Conservation (phyloP, 2,888 invertebrate species). For the Poecilus cupreus region DNA sequence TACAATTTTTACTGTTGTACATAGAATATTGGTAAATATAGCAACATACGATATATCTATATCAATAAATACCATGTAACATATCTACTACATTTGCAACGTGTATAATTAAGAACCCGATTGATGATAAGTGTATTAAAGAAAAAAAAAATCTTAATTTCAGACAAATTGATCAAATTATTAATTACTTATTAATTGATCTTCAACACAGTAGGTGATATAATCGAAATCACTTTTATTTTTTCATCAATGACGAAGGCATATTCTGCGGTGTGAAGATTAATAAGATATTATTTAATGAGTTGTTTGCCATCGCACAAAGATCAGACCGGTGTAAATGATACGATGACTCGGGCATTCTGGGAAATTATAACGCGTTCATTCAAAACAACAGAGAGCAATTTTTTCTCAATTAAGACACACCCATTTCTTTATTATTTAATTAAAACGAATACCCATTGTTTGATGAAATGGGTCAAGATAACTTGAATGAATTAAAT, state of each 20-base stretch:
- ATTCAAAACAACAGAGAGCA: constrained; percentile 28
- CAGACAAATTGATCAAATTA: constrained; percentile 7
- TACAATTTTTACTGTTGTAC: too few species aligned
- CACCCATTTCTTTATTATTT: constrained; percentile 38
- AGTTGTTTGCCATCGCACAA: constrained; percentile 31
- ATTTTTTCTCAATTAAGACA: constrained; percentile 50
- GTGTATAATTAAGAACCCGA: too few species aligned
- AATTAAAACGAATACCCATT: constrained; percentile 31
- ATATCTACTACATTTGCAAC: too few species aligned
- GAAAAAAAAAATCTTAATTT: too few species aligned
- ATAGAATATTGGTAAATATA: too few species aligned
- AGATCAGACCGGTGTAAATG: constrained; percentile 36
- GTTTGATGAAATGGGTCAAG: constrained; percentile 20
- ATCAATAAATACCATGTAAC: too few species aligned
- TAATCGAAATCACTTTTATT: not conserved
- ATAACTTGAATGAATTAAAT: constrained; percentile 24
- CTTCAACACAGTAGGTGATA: not conserved
- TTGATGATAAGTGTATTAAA: too few species aligned
- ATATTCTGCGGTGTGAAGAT: constrained; percentile 5
- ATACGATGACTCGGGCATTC: constrained; percentile 48
- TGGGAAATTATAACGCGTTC: constrained; percentile 37
- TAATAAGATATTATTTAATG: constrained; percentile 47
- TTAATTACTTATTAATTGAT: constrained; percentile 31
- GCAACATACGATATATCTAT: too few species aligned
- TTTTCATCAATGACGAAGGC: constrained; percentile 24